These are phyloP conservation scores for Tauraco hartlaubi DNA, from an alignment of 2,797 vertebrate species.

Conservation along the genomic window DNA sequence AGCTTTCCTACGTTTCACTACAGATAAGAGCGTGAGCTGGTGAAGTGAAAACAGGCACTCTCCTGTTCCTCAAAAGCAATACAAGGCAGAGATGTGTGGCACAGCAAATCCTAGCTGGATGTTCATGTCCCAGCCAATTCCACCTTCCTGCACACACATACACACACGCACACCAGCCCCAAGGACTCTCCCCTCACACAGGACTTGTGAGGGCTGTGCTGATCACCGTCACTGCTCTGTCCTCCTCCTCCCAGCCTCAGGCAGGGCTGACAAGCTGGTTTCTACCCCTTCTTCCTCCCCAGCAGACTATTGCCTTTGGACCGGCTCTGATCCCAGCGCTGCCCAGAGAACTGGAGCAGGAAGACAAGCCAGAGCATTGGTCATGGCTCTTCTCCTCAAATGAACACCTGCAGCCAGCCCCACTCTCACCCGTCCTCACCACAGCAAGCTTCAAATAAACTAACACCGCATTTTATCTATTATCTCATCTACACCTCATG, in stretches of 20 bases:
- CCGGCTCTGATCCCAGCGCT: not conserved
- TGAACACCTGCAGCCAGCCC: not conserved
- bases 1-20: not conserved
- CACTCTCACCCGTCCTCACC: not conserved
- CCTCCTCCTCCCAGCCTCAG: not conserved
- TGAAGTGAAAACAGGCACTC: accelerated
- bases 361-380: not conserved
- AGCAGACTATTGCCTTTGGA: not conserved
- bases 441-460: not conserved
- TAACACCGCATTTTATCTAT: not conserved
- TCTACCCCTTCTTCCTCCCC: not conserved
- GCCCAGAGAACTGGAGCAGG: not conserved
- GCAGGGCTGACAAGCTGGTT: not conserved
- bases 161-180: not conserved
- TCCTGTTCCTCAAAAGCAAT: not conserved
- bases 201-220: not conserved
- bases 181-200: not conserved
- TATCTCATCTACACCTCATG: not conserved
- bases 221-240: not conserved
- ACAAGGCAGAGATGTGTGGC: not conserved
- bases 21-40: not conserved
- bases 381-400: not conserved
- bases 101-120: not conserved
- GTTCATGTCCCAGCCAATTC: not conserved
- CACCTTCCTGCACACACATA: not conserved